These are phyloP conservation scores for Bujurquina vittata DNA, from an alignment of 2,113 vertebrate genomes.

Conservation along the genomic window DNA sequence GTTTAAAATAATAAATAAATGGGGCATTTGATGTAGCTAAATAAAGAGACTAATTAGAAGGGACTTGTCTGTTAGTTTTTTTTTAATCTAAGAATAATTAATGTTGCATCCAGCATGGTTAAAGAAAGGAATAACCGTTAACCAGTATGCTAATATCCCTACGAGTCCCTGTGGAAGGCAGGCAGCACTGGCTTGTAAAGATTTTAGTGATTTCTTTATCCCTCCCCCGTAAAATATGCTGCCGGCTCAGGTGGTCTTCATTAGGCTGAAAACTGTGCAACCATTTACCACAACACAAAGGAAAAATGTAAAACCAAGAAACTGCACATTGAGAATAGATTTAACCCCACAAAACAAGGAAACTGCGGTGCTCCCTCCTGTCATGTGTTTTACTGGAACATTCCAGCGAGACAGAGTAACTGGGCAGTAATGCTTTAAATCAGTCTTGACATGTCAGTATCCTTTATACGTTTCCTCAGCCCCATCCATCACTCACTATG, in stretches of 20 bases:
- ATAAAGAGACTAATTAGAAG: neutral
- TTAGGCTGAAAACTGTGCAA: slow-evolving; percentile 69
- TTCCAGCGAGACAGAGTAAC: slow-evolving; percentile 63
- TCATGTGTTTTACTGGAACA: slow-evolving; percentile 56
- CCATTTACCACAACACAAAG: slow-evolving; percentile 56
- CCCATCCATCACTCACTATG: slow-evolving; percentile 65
- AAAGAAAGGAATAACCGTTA: slow-evolving; percentile 35
- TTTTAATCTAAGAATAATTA: slow-evolving; percentile 14
- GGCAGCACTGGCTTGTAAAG: slow-evolving; percentile 73
- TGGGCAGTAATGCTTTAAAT: slow-evolving; percentile 69
- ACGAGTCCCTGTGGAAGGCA: slow-evolving; percentile 56
- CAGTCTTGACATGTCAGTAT: slow-evolving; percentile 70
- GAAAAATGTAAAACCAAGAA: slow-evolving; percentile 58
- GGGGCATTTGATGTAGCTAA: slow-evolving; percentile 2
- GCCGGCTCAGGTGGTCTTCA: slow-evolving; percentile 79
- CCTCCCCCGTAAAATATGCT: slow-evolving; percentile 67
- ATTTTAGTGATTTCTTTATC: slow-evolving; percentile 70
- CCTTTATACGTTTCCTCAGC: slow-evolving; percentile 56
- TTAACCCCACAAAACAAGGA: slow-evolving; percentile 42
- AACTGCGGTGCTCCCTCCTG: slow-evolving; percentile 11
- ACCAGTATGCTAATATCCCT: slow-evolving; percentile 44
- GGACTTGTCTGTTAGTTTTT: slow-evolving; percentile 20
- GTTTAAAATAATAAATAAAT: neutral
- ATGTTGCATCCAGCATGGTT: slow-evolving; percentile 10
- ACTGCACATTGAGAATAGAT: slow-evolving; percentile 64